Evolutionary conservation across 2,797 vertebrate genomes (phyloP).

Genomic region (Gymnoscopelus braueri): DNA sequence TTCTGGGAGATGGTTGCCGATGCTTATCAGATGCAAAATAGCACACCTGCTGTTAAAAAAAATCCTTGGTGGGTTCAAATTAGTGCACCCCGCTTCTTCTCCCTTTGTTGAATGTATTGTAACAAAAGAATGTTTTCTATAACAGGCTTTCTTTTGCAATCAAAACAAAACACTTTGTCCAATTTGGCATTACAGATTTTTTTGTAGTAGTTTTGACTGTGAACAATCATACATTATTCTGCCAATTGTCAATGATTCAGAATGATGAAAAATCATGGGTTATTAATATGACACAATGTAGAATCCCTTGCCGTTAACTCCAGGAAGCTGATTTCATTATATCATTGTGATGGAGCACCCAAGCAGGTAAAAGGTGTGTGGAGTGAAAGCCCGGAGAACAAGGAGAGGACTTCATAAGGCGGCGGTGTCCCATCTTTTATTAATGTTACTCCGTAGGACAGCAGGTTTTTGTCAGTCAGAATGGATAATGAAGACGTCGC

Average conservation of each 20-base stretch:
- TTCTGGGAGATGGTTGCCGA: slow-evolving; percentile 84
- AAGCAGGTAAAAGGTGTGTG: slow-evolving; percentile 88
- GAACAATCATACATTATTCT: slow-evolving; percentile 41
- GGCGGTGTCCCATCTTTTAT: slow-evolving; percentile 81
- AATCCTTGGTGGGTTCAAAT: slow-evolving; percentile 86
- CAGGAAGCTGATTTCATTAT: slow-evolving; percentile 55
- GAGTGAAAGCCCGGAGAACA: slow-evolving; percentile 81
- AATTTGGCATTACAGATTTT: slow-evolving; percentile 45
- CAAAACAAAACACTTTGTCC: slow-evolving; percentile 46
- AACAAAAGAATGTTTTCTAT: slow-evolving; percentile 60
- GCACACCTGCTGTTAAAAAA: slow-evolving; percentile 90
- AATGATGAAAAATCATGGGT: slow-evolving; percentile 58
- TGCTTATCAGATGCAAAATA: slow-evolving; percentile 97
- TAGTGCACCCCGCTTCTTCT: slow-evolving; percentile 61
- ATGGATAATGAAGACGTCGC: slow-evolving; percentile 79
- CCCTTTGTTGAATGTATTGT: slow-evolving; percentile 55
- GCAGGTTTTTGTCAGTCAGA: slow-evolving; percentile 77
- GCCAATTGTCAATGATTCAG: slow-evolving; percentile 52
- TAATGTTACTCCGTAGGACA: slow-evolving; percentile 73
- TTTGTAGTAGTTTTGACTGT: slow-evolving; percentile 35
- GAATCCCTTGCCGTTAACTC: slow-evolving; percentile 14
- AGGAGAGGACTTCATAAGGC: slow-evolving; percentile 92
- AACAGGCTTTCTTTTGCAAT: slow-evolving; percentile 37
- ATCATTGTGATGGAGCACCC: slow-evolving; percentile 58
- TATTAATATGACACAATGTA: slow-evolving; percentile 60